Conservation (phyloP, 2,888 invertebrate genomes). For the Macrophya alboannulata region DNA sequence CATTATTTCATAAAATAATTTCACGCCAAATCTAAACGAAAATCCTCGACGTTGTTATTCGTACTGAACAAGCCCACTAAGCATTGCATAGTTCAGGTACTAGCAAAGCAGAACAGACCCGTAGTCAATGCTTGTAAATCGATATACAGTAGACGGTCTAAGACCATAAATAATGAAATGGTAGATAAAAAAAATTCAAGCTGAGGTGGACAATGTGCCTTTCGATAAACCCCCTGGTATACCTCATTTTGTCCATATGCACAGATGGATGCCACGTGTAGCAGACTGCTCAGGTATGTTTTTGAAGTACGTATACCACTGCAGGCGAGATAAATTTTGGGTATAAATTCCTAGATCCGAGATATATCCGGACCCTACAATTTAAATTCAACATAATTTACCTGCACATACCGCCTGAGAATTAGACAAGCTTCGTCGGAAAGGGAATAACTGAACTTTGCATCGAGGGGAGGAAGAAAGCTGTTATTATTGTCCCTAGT, state of each 20-base stretch:
- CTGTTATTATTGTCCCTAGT: slow-evolving; percentile 7
- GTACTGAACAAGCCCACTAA: not conserved
- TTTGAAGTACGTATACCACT: too few relatives aligned
- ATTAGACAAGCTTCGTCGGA: slow-evolving; percentile 1
- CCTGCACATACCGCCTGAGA: not conserved
- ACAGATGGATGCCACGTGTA: slow-evolving; percentile 8
- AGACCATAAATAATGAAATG: not conserved
- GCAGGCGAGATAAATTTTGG: too few relatives aligned
- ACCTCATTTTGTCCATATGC: not conserved
- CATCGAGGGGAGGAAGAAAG: not conserved
- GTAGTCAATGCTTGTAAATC: not conserved
- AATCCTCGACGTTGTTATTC: not conserved
- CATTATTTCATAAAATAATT: not conserved
- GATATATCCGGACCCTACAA: slow-evolving; percentile 7
- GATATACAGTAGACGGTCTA: not conserved
- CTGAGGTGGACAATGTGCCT: not conserved
- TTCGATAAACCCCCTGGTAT: not conserved
- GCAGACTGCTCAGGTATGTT: not conserved
- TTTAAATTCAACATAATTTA: slow-evolving; percentile 3
- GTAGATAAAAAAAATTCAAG: not conserved
- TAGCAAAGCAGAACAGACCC: too few relatives aligned
- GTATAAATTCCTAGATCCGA: slow-evolving; percentile 5
- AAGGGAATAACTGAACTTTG: not conserved
- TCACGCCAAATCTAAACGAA: not conserved
- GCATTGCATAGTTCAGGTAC: not conserved